These are phyloP conservation scores for Xerus rutilus DNA, from an alignment of 2,797 vertebrate genomes.

Conservation along the genomic window DNA sequence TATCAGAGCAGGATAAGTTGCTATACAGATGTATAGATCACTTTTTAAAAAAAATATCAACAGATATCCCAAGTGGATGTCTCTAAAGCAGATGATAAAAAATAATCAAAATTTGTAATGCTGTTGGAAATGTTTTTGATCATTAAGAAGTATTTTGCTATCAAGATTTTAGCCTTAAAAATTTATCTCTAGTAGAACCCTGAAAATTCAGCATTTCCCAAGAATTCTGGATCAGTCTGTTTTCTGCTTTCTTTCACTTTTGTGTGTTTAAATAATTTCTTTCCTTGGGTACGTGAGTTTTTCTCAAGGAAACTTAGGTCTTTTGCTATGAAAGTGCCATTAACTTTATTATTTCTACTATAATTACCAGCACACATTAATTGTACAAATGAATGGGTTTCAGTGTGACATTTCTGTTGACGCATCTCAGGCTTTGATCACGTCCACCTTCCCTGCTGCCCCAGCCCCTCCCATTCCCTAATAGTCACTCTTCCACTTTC, in stretches of 20 bases:
- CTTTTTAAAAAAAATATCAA: not conserved
- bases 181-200: not conserved
- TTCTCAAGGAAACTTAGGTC: constrained; percentile 13
- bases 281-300: not conserved
- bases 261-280: constrained; percentile 13
- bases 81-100: not conserved
- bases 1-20: not conserved
- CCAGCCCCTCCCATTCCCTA: not conserved
- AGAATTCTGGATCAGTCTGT: not conserved
- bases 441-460: not conserved
- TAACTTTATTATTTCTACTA: not conserved
- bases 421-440: not conserved
- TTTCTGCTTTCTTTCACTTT: constrained; percentile 47
- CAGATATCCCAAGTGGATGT: not conserved
- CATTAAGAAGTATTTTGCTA: constrained; percentile 37
- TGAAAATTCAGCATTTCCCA: not conserved
- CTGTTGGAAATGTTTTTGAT: constrained; percentile 18
- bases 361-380: not conserved
- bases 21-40: not conserved
- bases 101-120: constrained; percentile 37
- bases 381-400: not conserved
- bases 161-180: not conserved
- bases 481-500: not conserved
- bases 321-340: not conserved
- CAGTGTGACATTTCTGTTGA: not conserved